phyloP scores from a whole-genome alignment of 1,140 invertebrate genomes.

The Doryteuthis pealeii region DNA sequence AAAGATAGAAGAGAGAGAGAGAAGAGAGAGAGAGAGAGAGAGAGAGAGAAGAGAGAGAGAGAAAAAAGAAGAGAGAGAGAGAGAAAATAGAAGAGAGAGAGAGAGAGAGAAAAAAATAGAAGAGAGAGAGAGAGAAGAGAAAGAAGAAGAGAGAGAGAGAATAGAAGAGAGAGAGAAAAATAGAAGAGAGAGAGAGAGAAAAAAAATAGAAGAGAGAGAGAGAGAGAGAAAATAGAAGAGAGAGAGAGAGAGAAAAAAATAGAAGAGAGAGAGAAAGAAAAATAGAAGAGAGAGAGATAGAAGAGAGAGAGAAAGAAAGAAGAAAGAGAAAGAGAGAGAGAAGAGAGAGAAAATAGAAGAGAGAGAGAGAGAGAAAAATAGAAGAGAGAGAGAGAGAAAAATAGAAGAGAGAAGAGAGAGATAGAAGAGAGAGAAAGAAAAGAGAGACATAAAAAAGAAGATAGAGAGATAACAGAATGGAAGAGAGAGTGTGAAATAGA shows the following conservation, averaged over 20 bases:
- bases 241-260: no score
- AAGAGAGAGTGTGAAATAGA: not conserved
- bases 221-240: no score
- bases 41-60: constrained; percentile 15
- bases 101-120: not conserved
- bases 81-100: constrained; percentile 3
- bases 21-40: not conserved
- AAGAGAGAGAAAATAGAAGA: not conserved
- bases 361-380: not conserved
- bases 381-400: not conserved
- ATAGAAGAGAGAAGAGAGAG: not conserved
- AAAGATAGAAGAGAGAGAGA: no score
- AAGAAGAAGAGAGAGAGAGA: constrained; percentile 14
- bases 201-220: no score
- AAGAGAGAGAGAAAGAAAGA: not conserved
- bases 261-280: not conserved
- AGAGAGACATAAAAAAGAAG: not conserved
- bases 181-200: not conserved
- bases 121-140: not conserved
- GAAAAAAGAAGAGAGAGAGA: not conserved
- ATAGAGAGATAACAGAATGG: not conserved
- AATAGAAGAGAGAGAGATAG: not conserved
- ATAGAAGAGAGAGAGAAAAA: constrained; percentile 18
- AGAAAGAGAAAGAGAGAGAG: not conserved
- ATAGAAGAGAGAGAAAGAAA: not conserved